Conservation (phyloP, 2,888 invertebrate species). For the Holacanthella duospinosa region DNA sequence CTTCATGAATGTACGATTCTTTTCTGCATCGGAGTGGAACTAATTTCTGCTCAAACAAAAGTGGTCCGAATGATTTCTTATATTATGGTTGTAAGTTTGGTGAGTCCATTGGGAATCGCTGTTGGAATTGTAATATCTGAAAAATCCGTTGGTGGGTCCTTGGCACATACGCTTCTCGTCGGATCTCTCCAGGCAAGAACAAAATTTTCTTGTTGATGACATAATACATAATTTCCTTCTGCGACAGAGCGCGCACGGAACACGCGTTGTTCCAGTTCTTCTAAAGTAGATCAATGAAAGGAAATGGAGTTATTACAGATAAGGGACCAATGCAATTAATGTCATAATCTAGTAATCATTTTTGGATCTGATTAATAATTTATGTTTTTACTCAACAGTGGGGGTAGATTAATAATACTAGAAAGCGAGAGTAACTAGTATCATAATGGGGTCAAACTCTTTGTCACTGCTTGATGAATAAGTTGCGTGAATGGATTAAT, state of each 20-base stretch:
- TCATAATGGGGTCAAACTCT: no score
- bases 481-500: not conserved
- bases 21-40: conserved; percentile 48
- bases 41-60: conserved; percentile 44
- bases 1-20: conserved; percentile 49
- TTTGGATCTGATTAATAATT: not conserved
- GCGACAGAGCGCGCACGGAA: no score
- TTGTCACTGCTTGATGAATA: not conserved
- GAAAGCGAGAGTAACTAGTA: not conserved
- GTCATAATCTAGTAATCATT: not conserved
- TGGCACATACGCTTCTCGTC: conserved; percentile 42
- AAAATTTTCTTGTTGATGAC: no score
- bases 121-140: conserved; percentile 45
- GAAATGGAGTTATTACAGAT: no score
- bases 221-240: no score
- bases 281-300: no score
- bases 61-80: conserved; percentile 42
- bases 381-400: not conserved
- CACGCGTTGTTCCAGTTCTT: no score
- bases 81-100: conserved; percentile 45
- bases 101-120: conserved; percentile 47
- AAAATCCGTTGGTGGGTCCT: conserved; percentile 40
- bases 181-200: conserved; percentile 37
- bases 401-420: not conserved
- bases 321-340: not conserved